Evolutionary conservation across 2,113 vertebrate genomes (phyloP).

Genomic region (Orientallactaga bullata): DNA sequence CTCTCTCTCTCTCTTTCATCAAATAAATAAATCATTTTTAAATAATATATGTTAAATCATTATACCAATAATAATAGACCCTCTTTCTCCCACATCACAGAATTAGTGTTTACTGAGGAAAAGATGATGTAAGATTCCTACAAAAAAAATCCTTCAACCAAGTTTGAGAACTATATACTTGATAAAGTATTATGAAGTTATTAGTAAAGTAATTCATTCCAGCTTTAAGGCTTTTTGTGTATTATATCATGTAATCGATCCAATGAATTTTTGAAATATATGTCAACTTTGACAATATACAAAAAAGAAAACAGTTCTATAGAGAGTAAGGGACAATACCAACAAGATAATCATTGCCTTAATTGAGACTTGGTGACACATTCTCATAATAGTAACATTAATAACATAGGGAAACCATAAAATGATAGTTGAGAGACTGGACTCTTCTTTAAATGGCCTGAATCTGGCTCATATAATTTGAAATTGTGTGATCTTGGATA

Average conservation of each 20-base stretch:
- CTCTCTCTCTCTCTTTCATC: too few species aligned
- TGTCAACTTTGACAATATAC: background rate
- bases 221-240: background rate
- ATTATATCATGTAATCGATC: background rate
- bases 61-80: background rate
- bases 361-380: background rate
- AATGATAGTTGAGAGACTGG: background rate
- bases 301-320: background rate
- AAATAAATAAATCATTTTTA: too few species aligned
- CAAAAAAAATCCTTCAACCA: background rate
- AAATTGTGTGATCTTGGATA: background rate
- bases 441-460: background rate
- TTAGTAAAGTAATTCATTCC: constrained; percentile 24
- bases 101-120: constrained; percentile 41
- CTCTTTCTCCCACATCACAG: background rate
- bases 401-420: background rate
- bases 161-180: background rate
- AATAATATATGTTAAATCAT: background rate
- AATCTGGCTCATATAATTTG: background rate
- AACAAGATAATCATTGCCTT: background rate
- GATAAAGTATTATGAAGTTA: background rate
- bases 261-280: background rate
- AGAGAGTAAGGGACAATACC: background rate
- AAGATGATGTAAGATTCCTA: background rate
- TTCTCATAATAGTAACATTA: background rate